Conservation (phyloP, 2,797 vertebrate genomes). For the Chloroceryle amazona region DNA sequence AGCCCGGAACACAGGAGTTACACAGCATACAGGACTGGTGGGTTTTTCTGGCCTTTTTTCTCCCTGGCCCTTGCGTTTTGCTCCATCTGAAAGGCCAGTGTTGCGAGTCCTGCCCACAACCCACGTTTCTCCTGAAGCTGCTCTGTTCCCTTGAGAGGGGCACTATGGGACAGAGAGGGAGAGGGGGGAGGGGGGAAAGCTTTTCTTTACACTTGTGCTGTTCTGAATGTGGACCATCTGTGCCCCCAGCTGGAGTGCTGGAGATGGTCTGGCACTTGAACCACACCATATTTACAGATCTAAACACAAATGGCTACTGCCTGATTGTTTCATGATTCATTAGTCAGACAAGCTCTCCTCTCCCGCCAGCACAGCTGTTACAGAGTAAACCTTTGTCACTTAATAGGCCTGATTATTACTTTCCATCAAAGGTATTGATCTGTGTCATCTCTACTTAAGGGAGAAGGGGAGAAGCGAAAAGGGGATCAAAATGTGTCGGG, state of each 20-base stretch:
- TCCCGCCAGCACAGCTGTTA: slow-evolving; percentile 99
- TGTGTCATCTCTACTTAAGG: slow-evolving; percentile 92
- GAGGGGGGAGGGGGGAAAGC: slow-evolving; percentile 73
- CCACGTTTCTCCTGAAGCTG: slow-evolving; percentile 11
- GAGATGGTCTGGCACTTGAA: slow-evolving; percentile 99
- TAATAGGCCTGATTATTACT: slow-evolving; percentile 99
- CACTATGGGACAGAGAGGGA: slow-evolving; percentile 81
- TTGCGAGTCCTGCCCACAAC: background rate
- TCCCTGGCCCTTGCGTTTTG: background rate
- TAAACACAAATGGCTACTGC: slow-evolving; percentile 99
- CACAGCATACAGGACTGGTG: background rate
- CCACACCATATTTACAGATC: slow-evolving; percentile 99
- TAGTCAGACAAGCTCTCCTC: slow-evolving; percentile 99
- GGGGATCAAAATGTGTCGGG: slow-evolving; percentile 60
- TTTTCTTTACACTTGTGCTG: slow-evolving; percentile 88
- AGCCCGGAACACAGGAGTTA: background rate
- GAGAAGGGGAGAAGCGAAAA: slow-evolving; percentile 77
- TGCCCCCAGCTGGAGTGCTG: slow-evolving; percentile 99
- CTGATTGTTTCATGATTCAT: slow-evolving; percentile 99
- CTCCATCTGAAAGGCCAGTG: background rate
- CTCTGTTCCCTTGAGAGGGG: slow-evolving; percentile 89
- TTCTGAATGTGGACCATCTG: slow-evolving; percentile 99
- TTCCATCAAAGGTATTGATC: slow-evolving; percentile 99
- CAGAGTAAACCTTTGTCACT: slow-evolving; percentile 99
- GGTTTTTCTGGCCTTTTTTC: background rate